Conservation (phyloP, 2,113 vertebrate genomes). For the Trachemys scripta region DNA sequence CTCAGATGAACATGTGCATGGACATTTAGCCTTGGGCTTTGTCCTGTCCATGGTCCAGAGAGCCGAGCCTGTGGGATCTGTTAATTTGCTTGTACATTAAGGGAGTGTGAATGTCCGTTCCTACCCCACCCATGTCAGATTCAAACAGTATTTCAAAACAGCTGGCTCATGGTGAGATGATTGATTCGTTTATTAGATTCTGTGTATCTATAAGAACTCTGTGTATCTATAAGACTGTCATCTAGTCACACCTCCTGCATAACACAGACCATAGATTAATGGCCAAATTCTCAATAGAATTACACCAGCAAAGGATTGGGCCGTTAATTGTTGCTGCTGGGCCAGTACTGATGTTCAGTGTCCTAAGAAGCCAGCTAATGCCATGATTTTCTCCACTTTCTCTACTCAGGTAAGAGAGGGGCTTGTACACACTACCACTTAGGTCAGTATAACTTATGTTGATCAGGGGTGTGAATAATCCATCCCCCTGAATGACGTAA, state of each 20-base stretch:
- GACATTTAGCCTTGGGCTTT: background rate
- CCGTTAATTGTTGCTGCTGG: background rate
- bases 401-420: background rate
- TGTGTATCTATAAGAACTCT: no score
- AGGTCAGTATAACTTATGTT: no score
- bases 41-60: background rate
- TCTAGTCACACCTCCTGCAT: no score
- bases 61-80: background rate
- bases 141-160: background rate
- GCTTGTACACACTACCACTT: no score
- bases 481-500: no score
- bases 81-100: background rate
- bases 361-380: background rate
- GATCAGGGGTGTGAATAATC: no score
- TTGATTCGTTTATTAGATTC: no score
- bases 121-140: background rate
- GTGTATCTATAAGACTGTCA: no score
- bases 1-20: background rate
- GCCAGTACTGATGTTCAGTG: background rate
- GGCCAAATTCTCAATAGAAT: background rate
- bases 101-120: background rate
- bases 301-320: background rate
- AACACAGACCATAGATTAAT: background rate
- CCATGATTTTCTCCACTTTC: background rate
- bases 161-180: background rate